These are phyloP conservation scores for Rhinichthys klamathensis DNA, from an alignment of 2,113 vertebrate species.

Conservation along the genomic window DNA sequence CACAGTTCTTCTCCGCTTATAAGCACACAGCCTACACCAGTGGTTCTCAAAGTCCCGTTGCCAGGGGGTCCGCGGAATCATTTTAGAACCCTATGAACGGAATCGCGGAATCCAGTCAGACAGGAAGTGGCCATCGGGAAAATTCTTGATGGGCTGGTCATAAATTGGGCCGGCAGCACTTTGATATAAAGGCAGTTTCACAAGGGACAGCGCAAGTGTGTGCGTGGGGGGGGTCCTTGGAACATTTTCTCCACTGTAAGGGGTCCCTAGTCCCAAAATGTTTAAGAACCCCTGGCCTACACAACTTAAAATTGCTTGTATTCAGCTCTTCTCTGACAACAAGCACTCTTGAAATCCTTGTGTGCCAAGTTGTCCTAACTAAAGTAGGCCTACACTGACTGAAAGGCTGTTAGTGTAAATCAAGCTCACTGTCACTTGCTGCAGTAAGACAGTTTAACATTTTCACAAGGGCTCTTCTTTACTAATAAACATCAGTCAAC, in stretches of 20 bases:
- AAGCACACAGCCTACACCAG: neutral
- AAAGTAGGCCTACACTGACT: neutral
- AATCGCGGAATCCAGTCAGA: too few species aligned
- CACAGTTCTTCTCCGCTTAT: neutral
- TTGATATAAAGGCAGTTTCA: too few species aligned
- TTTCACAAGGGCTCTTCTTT: neutral
- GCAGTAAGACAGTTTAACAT: neutral
- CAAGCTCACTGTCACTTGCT: slow-evolving; percentile 24
- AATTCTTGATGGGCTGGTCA: too few species aligned
- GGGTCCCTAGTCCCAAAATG: too few species aligned
- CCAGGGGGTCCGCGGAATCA: too few species aligned
- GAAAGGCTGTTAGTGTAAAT: slow-evolving; percentile 8
- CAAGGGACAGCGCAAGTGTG: too few species aligned
- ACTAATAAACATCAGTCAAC: neutral
- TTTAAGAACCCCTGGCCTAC: slow-evolving; percentile 23
- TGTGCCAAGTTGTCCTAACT: slow-evolving; percentile 29
- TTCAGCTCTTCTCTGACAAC: slow-evolving; percentile 39
- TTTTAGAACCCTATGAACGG: too few species aligned
- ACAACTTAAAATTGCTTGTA: slow-evolving; percentile 37
- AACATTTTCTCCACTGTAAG: too few species aligned
- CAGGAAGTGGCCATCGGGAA: too few species aligned
- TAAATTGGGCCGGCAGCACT: too few species aligned
- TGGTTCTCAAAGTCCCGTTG: too few species aligned
- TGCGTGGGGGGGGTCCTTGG: too few species aligned
- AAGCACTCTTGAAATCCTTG: slow-evolving; percentile 29